Percentiles rank a stretch among this genome's conserved stretches.
These are phyloP conservation scores for Eclectus roratus DNA, from an alignment of 2,113 vertebrate genomes.

Conservation along the genomic window DNA sequence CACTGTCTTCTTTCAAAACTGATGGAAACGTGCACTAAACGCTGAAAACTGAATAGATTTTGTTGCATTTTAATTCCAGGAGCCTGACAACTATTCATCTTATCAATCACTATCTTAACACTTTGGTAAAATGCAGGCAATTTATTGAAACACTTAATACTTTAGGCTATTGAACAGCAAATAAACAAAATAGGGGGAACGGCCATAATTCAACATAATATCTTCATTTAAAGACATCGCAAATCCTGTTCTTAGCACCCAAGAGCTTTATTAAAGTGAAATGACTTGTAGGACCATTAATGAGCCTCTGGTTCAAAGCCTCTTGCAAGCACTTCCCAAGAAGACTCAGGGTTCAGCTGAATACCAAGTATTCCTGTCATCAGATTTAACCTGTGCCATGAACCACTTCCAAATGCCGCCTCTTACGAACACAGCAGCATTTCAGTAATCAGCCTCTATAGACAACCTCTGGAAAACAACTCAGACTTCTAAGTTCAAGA, in stretches of 20 bases:
- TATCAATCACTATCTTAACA: neutral
- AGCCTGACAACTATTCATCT: neutral
- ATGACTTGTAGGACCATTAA: neutral
- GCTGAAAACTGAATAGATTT: neutral
- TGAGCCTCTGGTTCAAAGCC: neutral
- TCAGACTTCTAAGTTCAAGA: neutral
- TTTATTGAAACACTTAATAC: neutral
- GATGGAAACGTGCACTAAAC: neutral
- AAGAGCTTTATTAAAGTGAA: neutral
- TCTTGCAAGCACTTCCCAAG: accelerated
- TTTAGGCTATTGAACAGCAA: neutral
- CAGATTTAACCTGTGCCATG: neutral
- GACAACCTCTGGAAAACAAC: neutral
- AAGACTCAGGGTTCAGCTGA: neutral
- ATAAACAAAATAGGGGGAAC: neutral
- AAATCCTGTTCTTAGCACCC: neutral
- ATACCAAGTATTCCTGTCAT: neutral
- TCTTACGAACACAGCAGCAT: neutral
- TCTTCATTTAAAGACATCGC: neutral
- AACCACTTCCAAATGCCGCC: neutral
- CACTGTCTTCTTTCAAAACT: neutral
- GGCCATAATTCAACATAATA: neutral
- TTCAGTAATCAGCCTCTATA: neutral
- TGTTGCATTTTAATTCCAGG: neutral
- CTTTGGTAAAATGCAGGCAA: neutral